Conservation (phyloP, 2,797 vertebrate genomes). For the Silurus aristotelis region DNA sequence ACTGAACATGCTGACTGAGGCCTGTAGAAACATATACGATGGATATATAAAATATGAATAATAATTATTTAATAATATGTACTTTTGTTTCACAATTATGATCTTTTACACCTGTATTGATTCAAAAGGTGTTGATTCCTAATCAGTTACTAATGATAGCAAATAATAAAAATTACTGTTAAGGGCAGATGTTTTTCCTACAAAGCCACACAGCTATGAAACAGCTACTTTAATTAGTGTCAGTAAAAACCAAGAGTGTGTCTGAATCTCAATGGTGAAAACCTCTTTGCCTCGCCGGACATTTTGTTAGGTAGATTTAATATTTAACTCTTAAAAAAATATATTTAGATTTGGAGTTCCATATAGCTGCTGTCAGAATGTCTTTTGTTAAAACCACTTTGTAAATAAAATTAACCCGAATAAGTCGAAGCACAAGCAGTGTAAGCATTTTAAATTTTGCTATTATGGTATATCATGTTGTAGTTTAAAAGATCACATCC, state of each 20-base stretch:
- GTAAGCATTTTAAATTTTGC: neutral
- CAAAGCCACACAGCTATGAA: neutral
- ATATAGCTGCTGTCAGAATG: neutral
- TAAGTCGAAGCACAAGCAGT: neutral
- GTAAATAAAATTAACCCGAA: neutral
- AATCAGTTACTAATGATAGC: too few relatives aligned
- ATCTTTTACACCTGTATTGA: neutral
- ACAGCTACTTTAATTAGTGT: neutral
- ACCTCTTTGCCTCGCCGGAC: neutral
- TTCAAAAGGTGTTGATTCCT: too few relatives aligned
- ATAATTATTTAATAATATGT: neutral
- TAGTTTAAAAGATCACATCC: neutral
- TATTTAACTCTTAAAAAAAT: too few relatives aligned
- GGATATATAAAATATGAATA: too few relatives aligned
- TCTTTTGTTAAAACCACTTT: neutral
- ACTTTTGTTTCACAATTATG: neutral
- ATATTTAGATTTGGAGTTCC: neutral
- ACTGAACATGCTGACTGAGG: too few relatives aligned
- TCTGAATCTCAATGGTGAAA: neutral
- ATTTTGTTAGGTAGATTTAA: neutral
- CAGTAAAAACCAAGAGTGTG: too few relatives aligned
- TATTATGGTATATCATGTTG: neutral
- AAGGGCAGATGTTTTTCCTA: neutral
- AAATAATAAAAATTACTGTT: neutral
- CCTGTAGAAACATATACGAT: too few relatives aligned